Conservation (phyloP, 2,888 invertebrate species). For the Dione juno region DNA sequence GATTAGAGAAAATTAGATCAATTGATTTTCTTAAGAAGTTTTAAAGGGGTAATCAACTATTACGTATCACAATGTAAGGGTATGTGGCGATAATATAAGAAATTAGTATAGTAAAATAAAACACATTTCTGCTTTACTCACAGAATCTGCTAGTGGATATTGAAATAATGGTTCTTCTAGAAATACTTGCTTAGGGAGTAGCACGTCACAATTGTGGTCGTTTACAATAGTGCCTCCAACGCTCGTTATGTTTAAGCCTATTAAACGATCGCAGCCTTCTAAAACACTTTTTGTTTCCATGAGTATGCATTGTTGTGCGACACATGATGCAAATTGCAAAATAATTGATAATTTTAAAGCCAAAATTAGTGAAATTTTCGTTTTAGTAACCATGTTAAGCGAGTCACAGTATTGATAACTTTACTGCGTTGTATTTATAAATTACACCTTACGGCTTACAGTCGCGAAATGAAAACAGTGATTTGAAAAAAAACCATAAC, state of each 20-base stretch:
- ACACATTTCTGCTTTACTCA: slow-evolving; percentile 46
- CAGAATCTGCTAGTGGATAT: slow-evolving; percentile 68
- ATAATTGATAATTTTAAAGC: slow-evolving; percentile 44
- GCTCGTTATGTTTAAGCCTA: slow-evolving; percentile 71
- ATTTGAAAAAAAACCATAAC: slow-evolving; percentile 2
- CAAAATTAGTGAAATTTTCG: slow-evolving; percentile 16
- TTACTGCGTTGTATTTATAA: neutral
- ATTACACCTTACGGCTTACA: neutral
- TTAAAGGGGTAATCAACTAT: no score
- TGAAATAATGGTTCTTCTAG: slow-evolving; percentile 75
- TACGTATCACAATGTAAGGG: no score
- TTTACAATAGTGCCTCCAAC: slow-evolving; percentile 75
- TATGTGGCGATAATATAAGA: no score
- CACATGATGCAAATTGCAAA: slow-evolving; percentile 49
- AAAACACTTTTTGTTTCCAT: slow-evolving; percentile 69
- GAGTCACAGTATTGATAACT: neutral
- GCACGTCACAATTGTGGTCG: slow-evolving; percentile 76
- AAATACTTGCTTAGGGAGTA: slow-evolving; percentile 77
- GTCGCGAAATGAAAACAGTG: slow-evolving; percentile 5
- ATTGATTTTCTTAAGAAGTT: no score
- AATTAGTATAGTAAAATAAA: neutral
- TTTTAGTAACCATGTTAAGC: neutral
- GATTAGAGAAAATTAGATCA: no score
- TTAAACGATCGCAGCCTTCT: slow-evolving; percentile 70
- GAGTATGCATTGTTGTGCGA: slow-evolving; percentile 57